Evolutionary conservation across 2,888 invertebrate species (phyloP), one percentile per base, ranked within the genome.

Genomic region (Biston betularia): DNA sequence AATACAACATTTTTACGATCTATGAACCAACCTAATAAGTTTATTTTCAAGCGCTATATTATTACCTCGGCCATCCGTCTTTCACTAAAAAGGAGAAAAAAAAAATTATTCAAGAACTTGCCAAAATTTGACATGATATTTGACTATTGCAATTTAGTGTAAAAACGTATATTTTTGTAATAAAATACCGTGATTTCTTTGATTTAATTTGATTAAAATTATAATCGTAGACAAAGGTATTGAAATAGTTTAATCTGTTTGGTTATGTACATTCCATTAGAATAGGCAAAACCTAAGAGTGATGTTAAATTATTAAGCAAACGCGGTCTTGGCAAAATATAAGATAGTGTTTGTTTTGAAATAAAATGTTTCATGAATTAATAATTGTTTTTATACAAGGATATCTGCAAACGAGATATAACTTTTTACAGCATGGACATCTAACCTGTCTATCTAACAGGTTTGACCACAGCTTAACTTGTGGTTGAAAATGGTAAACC

Each of bases 181-280:
- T 24, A 24, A 24, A 24, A 24, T 24, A 24, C 24, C 24, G 24
- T 24, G 24, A 24, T 2, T 24, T 24, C 24, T 24, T 24, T 24
- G 24, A 24, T 24, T 24, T 24, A 2, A 24, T 24, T 24, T 24
- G 24, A 24, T 24, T 24, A 24, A 2, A 3, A 24, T 24, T 24
- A 24, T 24, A 24, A 24, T 2, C 24, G 24, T 48, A 11, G 24
- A 50, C 34, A 34, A 9, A 15, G 8, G n/a, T 50, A 33, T 9
- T 10, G 24, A 10, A 48, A 24, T 46, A 46, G 15, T n/a, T 46
- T 14, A 46, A 24, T 24, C 45, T 14, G 0, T 9, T 14, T n/a
- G 34, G 12, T 49, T 12, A 12, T 34, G 8, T 50, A 34, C 52
- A 53, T 11, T 15, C 52, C 52, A 53, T 38, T 53, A 53, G 52